phyloP scores from a whole-genome alignment of 2,888 invertebrate genomes.

The Rosalia funebris region DNA sequence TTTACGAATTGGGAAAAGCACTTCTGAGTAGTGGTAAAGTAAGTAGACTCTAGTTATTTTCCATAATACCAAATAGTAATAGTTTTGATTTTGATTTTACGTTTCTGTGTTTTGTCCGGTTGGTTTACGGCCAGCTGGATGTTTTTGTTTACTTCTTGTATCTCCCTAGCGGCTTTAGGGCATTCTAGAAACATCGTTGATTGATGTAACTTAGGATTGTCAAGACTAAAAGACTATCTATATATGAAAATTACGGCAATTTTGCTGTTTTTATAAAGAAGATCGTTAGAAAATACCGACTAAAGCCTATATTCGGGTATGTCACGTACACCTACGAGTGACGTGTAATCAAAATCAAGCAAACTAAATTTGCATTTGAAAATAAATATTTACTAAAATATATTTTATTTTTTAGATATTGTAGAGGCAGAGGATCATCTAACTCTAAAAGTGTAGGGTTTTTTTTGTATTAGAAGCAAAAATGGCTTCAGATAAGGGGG shows the following conservation, averaged over 20 bases:
- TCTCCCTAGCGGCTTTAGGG: conserved; percentile 19
- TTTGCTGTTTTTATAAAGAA: background rate
- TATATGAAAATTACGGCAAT: background rate
- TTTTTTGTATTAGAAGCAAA: conserved; percentile 15
- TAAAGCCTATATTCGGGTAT: conserved; percentile 18
- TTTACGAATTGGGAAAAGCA: conserved; percentile 14
- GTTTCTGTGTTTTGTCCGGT: conserved; percentile 10
- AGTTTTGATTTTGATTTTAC: conserved; percentile 15
- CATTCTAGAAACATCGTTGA: conserved; percentile 37
- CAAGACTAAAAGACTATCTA: background rate
- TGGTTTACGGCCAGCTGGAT: conserved; percentile 51
- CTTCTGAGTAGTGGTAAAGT: conserved; percentile 26
- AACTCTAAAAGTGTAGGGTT: background rate
- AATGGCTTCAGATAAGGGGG: conserved; percentile 52
- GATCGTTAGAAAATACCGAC: conserved; percentile 3
- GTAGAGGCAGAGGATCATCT: background rate
- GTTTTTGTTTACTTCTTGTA: conserved; percentile 51
- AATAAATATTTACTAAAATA: background rate
- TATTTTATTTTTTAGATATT: conserved; percentile 22
- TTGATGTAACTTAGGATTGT: conserved; percentile 25
- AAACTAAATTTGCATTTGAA: background rate
- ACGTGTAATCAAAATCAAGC: conserved; percentile 37
- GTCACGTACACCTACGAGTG: conserved; percentile 36
- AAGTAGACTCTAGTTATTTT: conserved; percentile 26
- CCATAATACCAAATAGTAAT: background rate